phyloP scores from a whole-genome alignment of 2,113 vertebrate species.

The Gadus macrocephalus region DNA sequence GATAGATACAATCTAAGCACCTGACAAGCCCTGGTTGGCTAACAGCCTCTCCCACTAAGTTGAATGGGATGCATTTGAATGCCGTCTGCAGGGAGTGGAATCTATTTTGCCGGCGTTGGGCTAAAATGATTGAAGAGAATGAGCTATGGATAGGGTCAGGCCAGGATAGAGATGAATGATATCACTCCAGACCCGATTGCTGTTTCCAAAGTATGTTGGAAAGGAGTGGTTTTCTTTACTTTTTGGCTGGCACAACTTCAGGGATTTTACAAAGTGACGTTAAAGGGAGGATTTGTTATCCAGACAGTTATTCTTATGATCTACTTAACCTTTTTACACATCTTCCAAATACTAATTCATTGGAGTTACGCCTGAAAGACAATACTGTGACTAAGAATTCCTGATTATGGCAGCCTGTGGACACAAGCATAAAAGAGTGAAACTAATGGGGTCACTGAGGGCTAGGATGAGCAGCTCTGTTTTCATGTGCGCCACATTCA shows the following conservation, averaged over 20 bases:
- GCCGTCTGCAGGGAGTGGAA: slow-evolving; percentile 27
- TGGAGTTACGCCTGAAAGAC: slow-evolving; percentile 11
- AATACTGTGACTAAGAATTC: slow-evolving; percentile 6
- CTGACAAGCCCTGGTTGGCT: slow-evolving; percentile 37
- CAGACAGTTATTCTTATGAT: slow-evolving; percentile 1
- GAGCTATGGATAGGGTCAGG: slow-evolving; percentile 8
- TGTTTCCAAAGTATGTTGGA: no score
- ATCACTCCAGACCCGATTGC: no score
- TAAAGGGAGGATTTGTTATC: neutral
- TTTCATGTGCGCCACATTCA: no score
- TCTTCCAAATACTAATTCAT: neutral
- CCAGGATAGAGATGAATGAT: no score
- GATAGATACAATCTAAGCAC: slow-evolving; percentile 11
- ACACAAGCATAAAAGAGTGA: no score
- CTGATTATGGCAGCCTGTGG: slow-evolving; percentile 13
- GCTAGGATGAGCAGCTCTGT: no score
- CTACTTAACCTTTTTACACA: neutral
- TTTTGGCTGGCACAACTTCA: no score
- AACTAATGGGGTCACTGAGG: no score
- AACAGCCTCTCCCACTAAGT: slow-evolving; percentile 46
- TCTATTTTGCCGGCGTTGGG: slow-evolving; percentile 13
- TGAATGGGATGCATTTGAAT: slow-evolving; percentile 45
- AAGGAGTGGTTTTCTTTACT: no score
- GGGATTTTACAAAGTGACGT: neutral
- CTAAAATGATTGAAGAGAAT: slow-evolving; percentile 11